Percentiles rank a stretch among this genome's conserved stretches.
Evolutionary conservation across 2,888 invertebrate species (phyloP).

Genomic region (Lysandra bellargus): DNA sequence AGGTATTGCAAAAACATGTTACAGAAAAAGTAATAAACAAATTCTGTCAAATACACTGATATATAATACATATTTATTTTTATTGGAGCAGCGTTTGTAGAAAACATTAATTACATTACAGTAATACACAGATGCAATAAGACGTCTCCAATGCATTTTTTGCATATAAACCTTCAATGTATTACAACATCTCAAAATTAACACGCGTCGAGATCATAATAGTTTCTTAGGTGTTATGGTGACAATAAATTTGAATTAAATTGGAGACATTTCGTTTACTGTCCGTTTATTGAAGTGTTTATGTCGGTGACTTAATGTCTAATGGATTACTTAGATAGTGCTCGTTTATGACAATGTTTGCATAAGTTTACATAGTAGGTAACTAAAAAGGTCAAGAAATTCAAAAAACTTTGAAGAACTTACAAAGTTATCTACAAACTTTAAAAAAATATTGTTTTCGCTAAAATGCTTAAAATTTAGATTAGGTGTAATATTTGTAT

Average conservation of each 20-base stretch:
- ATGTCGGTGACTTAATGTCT: conserved; percentile 57
- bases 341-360: conserved; percentile 12
- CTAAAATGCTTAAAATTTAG: too few relatives aligned
- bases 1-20: too few relatives aligned
- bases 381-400: background rate
- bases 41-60: too few relatives aligned
- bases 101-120: background rate
- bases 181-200: conserved; percentile 1
- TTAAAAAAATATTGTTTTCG: too few relatives aligned
- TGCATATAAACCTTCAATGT: conserved; percentile 21
- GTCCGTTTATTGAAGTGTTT: conserved; percentile 74
- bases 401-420: background rate
- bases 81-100: too few relatives aligned
- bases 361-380: background rate
- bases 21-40: too few relatives aligned
- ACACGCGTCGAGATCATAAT: conserved; percentile 24
- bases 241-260: conserved; percentile 73
- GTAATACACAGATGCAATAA: background rate
- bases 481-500: too few relatives aligned
- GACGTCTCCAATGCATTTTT: background rate
- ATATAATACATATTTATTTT: too few relatives aligned
- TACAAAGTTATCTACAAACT: too few relatives aligned
- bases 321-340: conserved; percentile 46
- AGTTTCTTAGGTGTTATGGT: conserved; percentile 58
- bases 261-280: conserved; percentile 75